Evolutionary conservation across 2,797 vertebrate genomes (phyloP).

Genomic region (Anas georgica): DNA sequence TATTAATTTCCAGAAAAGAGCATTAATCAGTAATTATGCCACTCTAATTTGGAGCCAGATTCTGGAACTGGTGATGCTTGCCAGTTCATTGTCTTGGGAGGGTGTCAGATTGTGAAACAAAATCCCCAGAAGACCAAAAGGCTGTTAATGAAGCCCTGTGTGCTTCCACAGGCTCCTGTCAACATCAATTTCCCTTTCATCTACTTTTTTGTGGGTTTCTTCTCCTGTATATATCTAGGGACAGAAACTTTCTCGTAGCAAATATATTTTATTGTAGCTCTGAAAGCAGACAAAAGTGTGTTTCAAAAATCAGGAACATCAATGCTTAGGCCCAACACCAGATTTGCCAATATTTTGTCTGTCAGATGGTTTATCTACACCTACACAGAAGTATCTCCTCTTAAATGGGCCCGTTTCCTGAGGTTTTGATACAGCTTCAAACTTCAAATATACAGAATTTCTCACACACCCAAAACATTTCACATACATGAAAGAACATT

Average conservation of each 20-base stretch:
- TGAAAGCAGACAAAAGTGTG: background rate
- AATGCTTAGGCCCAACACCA: background rate
- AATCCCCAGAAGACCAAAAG: background rate
- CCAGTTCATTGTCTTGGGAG: background rate
- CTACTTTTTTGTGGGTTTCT: conserved; percentile 2
- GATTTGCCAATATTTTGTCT: background rate
- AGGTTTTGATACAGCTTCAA: background rate
- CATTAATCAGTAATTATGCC: background rate
- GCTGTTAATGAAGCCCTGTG: background rate
- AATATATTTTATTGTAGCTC: conserved; percentile 1
- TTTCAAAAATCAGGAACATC: background rate
- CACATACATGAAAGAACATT: background rate
- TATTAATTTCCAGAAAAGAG: background rate
- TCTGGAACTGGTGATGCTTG: background rate
- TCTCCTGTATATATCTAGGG: background rate
- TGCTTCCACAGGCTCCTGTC: background rate
- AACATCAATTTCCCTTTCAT: background rate
- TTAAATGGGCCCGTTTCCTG: background rate
- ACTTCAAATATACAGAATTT: background rate
- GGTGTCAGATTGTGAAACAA: background rate
- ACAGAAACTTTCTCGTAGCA: conserved; percentile 11
- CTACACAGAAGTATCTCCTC: background rate
- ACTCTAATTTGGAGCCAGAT: background rate
- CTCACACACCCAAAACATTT: background rate
- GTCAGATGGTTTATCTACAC: background rate